phyloP scores from a whole-genome alignment of 2,888 invertebrate species.

The Cephus pulcher region DNA sequence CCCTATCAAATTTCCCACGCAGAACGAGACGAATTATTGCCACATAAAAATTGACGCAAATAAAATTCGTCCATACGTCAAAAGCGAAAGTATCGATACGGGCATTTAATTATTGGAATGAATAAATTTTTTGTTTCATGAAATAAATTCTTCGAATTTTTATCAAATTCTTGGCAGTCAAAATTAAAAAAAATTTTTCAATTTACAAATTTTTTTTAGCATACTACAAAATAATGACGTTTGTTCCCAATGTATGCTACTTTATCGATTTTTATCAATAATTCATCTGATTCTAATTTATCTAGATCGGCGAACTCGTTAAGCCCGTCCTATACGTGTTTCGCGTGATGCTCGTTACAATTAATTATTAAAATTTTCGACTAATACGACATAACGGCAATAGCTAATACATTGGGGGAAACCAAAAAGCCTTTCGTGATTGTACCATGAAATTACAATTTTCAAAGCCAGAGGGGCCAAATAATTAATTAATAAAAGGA shows the following conservation, averaged over 20 bases:
- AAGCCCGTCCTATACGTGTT: not conserved
- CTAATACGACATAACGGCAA: not conserved
- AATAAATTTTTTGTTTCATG: not conserved
- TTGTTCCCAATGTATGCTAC: not conserved
- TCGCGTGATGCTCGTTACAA: not conserved
- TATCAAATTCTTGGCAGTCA: too few relatives aligned
- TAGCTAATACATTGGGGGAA: not conserved
- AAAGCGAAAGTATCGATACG: not conserved
- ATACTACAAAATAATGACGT: too few relatives aligned
- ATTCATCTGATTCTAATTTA: not conserved
- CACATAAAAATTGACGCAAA: not conserved
- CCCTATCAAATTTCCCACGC: not conserved
- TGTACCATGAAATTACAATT: too few relatives aligned
- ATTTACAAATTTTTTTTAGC: too few relatives aligned
- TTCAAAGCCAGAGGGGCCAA: too few relatives aligned
- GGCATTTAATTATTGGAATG: not conserved
- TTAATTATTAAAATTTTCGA: not conserved
- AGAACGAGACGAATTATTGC: not conserved
- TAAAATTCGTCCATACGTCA: not conserved
- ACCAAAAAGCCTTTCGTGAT: not conserved
- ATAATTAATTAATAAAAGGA: too few relatives aligned
- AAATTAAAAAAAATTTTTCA: not conserved
- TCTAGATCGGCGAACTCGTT: not conserved
- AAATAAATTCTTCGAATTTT: too few relatives aligned
- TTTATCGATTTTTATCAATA: not conserved